Evolutionary conservation across 2,797 vertebrate genomes (phyloP), one percentile per base, ranked within the genome.

Genomic region (Denticeps clupeoides): DNA sequence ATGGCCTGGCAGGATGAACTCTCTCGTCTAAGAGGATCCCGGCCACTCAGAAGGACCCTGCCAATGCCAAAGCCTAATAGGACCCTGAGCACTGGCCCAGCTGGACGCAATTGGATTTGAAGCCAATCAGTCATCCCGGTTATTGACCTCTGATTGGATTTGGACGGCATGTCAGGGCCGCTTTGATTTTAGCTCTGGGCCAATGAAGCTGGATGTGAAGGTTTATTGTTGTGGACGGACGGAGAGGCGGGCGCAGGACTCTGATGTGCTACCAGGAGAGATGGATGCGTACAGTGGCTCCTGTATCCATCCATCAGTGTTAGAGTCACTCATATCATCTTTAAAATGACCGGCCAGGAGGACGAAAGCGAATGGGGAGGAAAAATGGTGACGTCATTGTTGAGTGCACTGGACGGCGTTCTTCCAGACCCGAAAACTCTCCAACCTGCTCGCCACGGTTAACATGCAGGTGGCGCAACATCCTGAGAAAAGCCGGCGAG

Each of bases 141-240:
- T 73, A 71, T 73, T 71, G 71, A 73, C 64, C 71, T 60, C 56
- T 69, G 68, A 73, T 69, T 73, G 71, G 71, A 73, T 73, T 71
- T 73, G 63, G 68, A 65, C 62, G 61, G 56, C 60, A 65, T 71
- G 71, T 73, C 71, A 73, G 63, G 59, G 58, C 46, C 41, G 48
- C 55, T 70, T 70, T 73, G 66, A 73, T 73, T 70, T 73, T 65
- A 70, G 60, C 60, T 70, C 68, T 32, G 48, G 62, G 61, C 60
- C 68, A 67, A 69, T 73, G 66, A 69, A 67, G 68, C 60, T 66
- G 62, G 49, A 70, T 68, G 59, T 65, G 62, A 70, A 53, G 60
- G 62, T 70, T 73, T 70, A 73, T 73, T 70, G 64, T 63, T 63
- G 58, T 27, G 55, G 70, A 72, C 70, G 60, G 64, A 56, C 47